Evolutionary conservation across 2,113 vertebrate species (phyloP).

Genomic region (Callipepla californica): DNA sequence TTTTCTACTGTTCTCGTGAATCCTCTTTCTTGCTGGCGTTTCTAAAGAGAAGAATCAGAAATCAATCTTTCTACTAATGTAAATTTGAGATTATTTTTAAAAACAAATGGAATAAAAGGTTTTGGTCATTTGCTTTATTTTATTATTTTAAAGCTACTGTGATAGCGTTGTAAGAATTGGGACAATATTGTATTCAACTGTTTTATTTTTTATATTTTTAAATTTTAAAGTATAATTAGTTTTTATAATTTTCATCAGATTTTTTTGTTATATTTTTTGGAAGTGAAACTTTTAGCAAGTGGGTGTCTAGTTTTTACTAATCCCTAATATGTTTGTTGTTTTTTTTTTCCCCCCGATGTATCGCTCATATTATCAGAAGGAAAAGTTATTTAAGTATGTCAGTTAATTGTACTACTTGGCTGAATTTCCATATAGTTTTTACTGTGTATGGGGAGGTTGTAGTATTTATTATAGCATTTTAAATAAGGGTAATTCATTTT

Average conservation of each 20-base stretch:
- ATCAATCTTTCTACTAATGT: slow-evolving; percentile 99
- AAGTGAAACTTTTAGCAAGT: slow-evolving; percentile 98
- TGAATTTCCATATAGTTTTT: slow-evolving; percentile 99
- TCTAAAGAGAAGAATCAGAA: slow-evolving; percentile 96
- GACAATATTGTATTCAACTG: slow-evolving; percentile 98
- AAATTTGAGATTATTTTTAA: slow-evolving; percentile 99
- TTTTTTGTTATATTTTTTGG: slow-evolving; percentile 99
- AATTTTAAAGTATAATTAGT: slow-evolving; percentile 99
- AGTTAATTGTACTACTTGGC: slow-evolving; percentile 99
- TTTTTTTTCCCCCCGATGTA: slow-evolving; percentile 88
- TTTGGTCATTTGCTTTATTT: slow-evolving; percentile 99
- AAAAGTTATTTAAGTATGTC: slow-evolving; percentile 99
- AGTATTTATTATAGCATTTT: slow-evolving; percentile 99
- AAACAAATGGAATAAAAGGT: slow-evolving; percentile 97
- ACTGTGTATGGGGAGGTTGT: slow-evolving; percentile 99
- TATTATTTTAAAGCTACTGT: slow-evolving; percentile 99
- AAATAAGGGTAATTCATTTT: slow-evolving; percentile 99
- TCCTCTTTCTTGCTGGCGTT: slow-evolving; percentile 96
- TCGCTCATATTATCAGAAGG: slow-evolving; percentile 99
- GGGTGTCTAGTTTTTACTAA: slow-evolving; percentile 99
- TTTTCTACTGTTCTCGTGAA: slow-evolving; percentile 99
- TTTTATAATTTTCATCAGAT: slow-evolving; percentile 99
- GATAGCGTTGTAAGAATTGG: slow-evolving; percentile 99
- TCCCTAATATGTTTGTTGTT: slow-evolving; percentile 90
- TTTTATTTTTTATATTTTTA: slow-evolving; percentile 99